These are phyloP conservation scores for Pyralis farinalis DNA, from an alignment of 2,888 invertebrate species.

Conservation along the genomic window DNA sequence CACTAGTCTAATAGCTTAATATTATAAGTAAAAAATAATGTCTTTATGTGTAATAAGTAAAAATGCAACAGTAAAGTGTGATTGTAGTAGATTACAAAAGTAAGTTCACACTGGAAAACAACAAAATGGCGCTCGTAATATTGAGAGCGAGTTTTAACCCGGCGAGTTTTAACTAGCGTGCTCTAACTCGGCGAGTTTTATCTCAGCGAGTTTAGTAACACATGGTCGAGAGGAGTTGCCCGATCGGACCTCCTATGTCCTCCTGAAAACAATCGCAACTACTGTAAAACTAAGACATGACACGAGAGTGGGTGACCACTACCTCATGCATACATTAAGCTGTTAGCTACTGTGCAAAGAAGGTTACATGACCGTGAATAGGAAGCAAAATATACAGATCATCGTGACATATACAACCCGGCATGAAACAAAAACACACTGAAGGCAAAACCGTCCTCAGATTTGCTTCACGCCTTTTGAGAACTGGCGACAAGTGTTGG, in stretches of 20 bases:
- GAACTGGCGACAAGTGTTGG: constrained; percentile 19
- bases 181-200: too few species aligned
- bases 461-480: not conserved
- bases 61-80: constrained; percentile 45
- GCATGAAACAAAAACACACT: constrained; percentile 31
- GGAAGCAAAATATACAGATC: constrained; percentile 78
- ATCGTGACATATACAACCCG: constrained; percentile 55
- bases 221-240: constrained; percentile 84
- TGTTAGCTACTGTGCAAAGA: constrained; percentile 68
- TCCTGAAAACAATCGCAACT: constrained; percentile 83
- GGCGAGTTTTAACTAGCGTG: too few species aligned
- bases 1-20: constrained; percentile 31
- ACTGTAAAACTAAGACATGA: constrained; percentile 53
- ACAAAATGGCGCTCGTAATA: constrained; percentile 50
- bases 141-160: constrained; percentile 52
- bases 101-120: constrained; percentile 40
- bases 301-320: constrained; percentile 32
- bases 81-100: constrained; percentile 32
- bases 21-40: constrained; percentile 36
- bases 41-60: constrained; percentile 37
- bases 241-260: constrained; percentile 83
- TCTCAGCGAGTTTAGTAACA: constrained; percentile 74
- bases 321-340: constrained; percentile 61
- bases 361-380: constrained; percentile 59
- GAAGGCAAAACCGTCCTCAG: constrained; percentile 24